A percentile compares a stretch with the other conserved stretches of the same genome.
phyloP scores from a whole-genome alignment of 2,113 vertebrate species.

The Arvicanthis niloticus region DNA sequence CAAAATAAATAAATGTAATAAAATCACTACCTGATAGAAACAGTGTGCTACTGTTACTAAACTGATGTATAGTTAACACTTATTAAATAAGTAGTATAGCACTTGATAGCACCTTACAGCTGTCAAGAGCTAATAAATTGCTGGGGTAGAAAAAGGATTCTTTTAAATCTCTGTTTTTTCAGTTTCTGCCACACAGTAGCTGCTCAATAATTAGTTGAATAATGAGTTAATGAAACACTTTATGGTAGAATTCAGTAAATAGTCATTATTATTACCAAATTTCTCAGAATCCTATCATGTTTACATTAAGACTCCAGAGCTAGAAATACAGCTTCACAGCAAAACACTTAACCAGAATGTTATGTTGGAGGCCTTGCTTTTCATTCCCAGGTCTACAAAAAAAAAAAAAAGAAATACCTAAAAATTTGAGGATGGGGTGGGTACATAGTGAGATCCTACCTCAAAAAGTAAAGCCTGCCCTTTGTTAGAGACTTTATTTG shows the following conservation, averaged over 20 bases:
- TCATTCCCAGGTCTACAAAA: background rate
- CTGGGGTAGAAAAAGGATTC: background rate
- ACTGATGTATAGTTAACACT: constrained; percentile 12
- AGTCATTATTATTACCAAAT: constrained; percentile 21
- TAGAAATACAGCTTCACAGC: background rate
- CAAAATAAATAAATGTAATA: background rate
- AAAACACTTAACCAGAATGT: background rate
- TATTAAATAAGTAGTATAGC: constrained; percentile 21
- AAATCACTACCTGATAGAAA: constrained; percentile 15
- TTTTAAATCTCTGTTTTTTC: constrained; percentile 54
- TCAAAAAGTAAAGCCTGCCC: background rate
- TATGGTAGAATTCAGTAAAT: background rate
- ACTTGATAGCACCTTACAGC: constrained; percentile 19
- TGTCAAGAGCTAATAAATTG: background rate
- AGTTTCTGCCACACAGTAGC: background rate
- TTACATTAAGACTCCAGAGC: background rate
- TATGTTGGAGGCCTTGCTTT: background rate
- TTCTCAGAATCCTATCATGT: background rate
- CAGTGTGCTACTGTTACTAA: background rate
- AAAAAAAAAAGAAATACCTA: background rate
- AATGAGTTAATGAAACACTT: constrained; percentile 56
- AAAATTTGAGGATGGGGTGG: background rate
- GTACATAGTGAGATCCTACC: background rate
- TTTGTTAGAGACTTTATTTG: constrained; percentile 49
- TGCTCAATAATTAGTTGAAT: constrained; percentile 46